Percentiles rank a stretch among this genome's conserved stretches.
Conservation (phyloP, 2,888 invertebrate species). For the Brachypalpus laphriformis region DNA sequence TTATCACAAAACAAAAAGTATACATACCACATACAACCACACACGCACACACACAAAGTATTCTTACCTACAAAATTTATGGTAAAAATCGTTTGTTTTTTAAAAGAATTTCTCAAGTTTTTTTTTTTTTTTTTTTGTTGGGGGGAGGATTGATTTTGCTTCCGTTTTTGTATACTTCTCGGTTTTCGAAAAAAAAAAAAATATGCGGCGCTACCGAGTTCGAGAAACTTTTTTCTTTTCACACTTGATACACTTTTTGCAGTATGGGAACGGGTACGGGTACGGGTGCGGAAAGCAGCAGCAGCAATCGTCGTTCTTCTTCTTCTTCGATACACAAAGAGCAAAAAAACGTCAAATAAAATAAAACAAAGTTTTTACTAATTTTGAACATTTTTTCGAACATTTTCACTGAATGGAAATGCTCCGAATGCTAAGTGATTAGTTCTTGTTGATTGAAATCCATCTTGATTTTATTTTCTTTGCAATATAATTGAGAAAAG, state of each 20-base stretch:
- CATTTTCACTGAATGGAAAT: slow-evolving; percentile 62
- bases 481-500: slow-evolving; percentile 38
- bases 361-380: slow-evolving; percentile 61
- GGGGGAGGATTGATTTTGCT: not conserved
- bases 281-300: too few relatives aligned
- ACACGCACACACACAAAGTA: not conserved
- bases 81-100: too few relatives aligned
- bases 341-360: slow-evolving; percentile 67
- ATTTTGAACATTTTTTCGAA: slow-evolving; percentile 68
- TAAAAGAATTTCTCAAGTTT: not conserved
- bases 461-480: slow-evolving; percentile 47
- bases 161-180: not conserved
- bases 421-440: slow-evolving; percentile 53
- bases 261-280: too few relatives aligned
- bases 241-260: slow-evolving; percentile 71
- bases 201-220: slow-evolving; percentile 9
- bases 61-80: too few relatives aligned
- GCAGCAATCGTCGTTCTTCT: slow-evolving; percentile 55
- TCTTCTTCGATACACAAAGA: slow-evolving; percentile 68
- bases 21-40: slow-evolving; percentile 51
- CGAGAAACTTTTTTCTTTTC: slow-evolving; percentile 47
- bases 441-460: slow-evolving; percentile 48
- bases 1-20: slow-evolving; percentile 67
- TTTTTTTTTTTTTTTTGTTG: not conserved
- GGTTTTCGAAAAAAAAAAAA: not conserved